A percentile compares a stretch with the other conserved stretches of the same genome.
phyloP scores from a whole-genome alignment of 2,113 vertebrate species.

The Alectura lathami region DNA sequence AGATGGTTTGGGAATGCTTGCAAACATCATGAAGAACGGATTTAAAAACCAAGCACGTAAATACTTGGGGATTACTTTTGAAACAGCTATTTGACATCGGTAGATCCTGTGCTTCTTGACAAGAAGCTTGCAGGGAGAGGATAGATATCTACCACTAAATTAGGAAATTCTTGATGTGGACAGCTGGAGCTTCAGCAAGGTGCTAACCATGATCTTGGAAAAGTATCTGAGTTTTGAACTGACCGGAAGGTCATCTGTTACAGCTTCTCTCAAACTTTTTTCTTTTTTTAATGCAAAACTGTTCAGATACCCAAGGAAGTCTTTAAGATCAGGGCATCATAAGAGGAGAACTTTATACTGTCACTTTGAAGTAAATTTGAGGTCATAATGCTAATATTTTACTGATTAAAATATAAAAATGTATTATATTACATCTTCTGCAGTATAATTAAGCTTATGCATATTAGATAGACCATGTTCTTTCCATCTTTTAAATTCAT shows the following conservation, averaged over 20 bases:
- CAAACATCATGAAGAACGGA: not conserved
- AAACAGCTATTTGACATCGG: not conserved
- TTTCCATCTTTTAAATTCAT: not conserved
- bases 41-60: constrained; percentile 2
- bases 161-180: constrained; percentile 2
- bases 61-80: not conserved
- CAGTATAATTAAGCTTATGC: constrained; percentile 1
- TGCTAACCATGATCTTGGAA: not conserved
- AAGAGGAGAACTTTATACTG: constrained; percentile 10
- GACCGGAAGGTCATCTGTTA: not conserved
- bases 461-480: not conserved
- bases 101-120: not conserved
- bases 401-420: constrained; percentile 28
- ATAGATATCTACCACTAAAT: not conserved
- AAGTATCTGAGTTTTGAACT: not conserved
- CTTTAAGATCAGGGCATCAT: constrained; percentile 31
- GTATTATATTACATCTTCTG: not conserved
- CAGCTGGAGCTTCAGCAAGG: not conserved
- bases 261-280: not conserved
- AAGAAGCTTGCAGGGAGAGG: not conserved
- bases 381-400: not conserved
- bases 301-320: not conserved
- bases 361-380: constrained; percentile 6
- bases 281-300: constrained; percentile 38
- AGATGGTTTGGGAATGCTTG: not conserved